phyloP scores from a whole-genome alignment of 2,113 vertebrate species.

The Barbus barbus region DNA sequence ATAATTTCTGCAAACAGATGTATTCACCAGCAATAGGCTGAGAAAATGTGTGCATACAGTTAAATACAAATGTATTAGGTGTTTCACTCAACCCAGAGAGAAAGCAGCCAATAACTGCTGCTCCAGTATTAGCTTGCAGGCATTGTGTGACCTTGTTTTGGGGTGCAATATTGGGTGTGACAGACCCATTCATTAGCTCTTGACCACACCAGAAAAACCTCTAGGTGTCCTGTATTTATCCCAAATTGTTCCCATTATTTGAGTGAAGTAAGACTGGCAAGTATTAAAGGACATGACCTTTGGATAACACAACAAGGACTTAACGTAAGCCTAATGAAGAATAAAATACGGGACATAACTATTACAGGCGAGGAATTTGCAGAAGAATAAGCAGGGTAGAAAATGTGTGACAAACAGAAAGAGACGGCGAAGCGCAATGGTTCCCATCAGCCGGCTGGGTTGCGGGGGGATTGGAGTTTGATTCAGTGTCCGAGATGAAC shows the following conservation, averaged over 20 bases:
- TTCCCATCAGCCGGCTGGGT: constrained; percentile 64
- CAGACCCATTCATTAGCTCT: constrained; percentile 48
- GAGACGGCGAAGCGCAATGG: constrained; percentile 64
- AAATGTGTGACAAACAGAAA: not conserved
- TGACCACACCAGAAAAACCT: not conserved
- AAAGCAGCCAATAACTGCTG: not conserved
- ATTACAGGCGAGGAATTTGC: constrained; percentile 10
- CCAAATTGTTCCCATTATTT: not conserved
- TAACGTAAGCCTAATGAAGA: not conserved
- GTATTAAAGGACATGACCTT: constrained; percentile 15
- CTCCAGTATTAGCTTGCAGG: not conserved
- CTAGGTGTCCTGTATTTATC: not conserved
- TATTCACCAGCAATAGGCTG: not conserved
- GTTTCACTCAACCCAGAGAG: not conserved
- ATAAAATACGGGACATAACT: constrained; percentile 7
- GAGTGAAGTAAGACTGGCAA: not conserved
- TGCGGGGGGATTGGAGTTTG: constrained; percentile 59
- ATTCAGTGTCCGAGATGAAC: constrained; percentile 66
- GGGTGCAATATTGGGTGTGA: constrained; percentile 55
- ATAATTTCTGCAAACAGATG: not conserved
- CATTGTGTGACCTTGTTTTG: constrained; percentile 57
- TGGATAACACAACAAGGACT: not conserved
- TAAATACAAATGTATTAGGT: not conserved
- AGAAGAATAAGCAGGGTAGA: not conserved
- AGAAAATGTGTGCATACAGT: not conserved